These are phyloP conservation scores for Himalopsyche japonica DNA, from an alignment of 2,888 invertebrate genomes.

Conservation along the genomic window DNA sequence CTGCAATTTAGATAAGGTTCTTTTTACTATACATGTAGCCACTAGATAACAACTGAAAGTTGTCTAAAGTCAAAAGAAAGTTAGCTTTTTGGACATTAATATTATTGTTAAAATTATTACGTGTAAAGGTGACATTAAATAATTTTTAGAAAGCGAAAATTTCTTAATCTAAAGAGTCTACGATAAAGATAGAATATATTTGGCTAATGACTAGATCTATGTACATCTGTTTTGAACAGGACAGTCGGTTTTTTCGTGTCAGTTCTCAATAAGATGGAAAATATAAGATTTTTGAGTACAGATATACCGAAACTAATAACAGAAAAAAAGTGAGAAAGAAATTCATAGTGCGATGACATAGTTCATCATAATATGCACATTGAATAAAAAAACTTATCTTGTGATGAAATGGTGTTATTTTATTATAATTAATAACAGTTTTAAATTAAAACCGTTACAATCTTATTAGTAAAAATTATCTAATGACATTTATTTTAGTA, in stretches of 20 bases:
- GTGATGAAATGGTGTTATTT: not conserved
- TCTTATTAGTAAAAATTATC: not conserved
- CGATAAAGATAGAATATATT: conserved; percentile 10
- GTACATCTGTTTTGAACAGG: conserved; percentile 19
- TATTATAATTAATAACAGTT: conserved; percentile 1
- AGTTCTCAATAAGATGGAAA: not conserved
- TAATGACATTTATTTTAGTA: not conserved
- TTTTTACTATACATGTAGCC: no score
- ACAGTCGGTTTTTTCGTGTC: not conserved
- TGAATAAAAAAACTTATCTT: not conserved
- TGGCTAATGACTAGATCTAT: conserved; percentile 40
- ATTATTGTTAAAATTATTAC: not conserved
- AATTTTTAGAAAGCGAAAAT: not conserved
- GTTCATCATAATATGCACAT: not conserved
- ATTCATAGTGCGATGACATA: no score
- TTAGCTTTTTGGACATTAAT: not conserved
- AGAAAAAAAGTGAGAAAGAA: not conserved
- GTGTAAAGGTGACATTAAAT: conserved; percentile 8
- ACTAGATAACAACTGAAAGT: no score
- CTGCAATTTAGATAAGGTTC: no score
- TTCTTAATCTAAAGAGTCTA: not conserved
- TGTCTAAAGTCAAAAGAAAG: no score
- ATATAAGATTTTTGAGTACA: not conserved
- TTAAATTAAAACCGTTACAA: not conserved
- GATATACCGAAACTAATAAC: not conserved